These are phyloP conservation scores for Todiramphus saurophagus DNA, from an alignment of 2,113 vertebrate species.

Conservation along the genomic window DNA sequence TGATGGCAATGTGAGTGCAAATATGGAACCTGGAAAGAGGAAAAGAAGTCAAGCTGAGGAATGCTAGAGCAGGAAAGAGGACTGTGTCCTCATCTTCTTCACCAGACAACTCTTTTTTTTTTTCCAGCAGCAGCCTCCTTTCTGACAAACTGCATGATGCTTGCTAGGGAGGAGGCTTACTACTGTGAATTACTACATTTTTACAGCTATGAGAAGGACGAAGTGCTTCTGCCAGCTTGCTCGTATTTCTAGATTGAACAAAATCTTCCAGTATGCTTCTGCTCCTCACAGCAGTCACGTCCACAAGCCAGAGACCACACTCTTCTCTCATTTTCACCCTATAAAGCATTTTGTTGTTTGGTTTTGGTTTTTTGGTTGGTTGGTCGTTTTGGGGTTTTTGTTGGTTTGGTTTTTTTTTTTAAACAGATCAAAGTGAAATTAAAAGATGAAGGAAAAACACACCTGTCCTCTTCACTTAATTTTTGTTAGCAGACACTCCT, in stretches of 20 bases:
- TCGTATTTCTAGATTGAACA: not conserved
- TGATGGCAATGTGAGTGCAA: not conserved
- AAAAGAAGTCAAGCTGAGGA: slow-evolving; percentile 45
- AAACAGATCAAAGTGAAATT: not conserved
- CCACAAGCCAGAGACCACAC: not conserved
- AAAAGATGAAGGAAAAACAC: not conserved
- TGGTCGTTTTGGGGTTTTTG: not conserved
- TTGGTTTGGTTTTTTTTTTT: not conserved
- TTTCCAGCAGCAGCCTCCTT: slow-evolving; percentile 15
- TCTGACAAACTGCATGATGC: not conserved
- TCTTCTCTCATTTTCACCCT: not conserved
- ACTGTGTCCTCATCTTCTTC: not conserved
- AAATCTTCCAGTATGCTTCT: not conserved
- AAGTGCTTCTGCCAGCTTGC: not conserved
- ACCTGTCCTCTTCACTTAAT: not conserved
- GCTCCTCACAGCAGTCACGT: not conserved
- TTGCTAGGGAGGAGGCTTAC: not conserved
- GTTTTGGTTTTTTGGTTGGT: not conserved
- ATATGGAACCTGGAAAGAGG: not conserved
- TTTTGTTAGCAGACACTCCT: not conserved
- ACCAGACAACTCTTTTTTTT: not conserved
- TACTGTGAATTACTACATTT: not conserved
- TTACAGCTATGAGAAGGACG: not conserved
- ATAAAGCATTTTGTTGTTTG: not conserved
- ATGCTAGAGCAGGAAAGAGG: not conserved